Evolutionary conservation across 2,113 vertebrate genomes (phyloP).

Genomic region (Nestor notabilis): DNA sequence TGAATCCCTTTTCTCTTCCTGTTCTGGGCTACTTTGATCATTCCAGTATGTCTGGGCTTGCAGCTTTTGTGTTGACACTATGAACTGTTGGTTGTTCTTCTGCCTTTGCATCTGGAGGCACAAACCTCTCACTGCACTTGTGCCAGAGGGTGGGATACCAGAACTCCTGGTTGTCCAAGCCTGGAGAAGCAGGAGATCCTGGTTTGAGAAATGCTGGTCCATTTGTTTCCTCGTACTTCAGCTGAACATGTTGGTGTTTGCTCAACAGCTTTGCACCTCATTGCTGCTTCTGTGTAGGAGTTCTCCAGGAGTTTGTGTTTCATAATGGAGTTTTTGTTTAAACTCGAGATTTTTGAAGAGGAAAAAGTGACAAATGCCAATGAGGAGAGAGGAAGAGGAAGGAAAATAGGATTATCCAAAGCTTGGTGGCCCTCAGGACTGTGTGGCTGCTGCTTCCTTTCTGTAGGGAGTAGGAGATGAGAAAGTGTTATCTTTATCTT

Average conservation of each 20-base stretch:
- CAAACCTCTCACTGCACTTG: rapidly evolving
- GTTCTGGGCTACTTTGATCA: not conserved
- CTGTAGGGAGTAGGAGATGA: not conserved
- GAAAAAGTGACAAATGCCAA: not conserved
- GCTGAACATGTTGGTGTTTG: not conserved
- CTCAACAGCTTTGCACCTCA: not conserved
- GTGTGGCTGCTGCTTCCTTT: not conserved
- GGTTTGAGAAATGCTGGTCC: not conserved
- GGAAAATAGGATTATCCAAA: not conserved
- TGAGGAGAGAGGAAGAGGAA: not conserved
- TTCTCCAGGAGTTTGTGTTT: not conserved
- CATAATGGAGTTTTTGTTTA: not conserved
- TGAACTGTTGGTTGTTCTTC: not conserved
- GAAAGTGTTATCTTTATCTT: not conserved
- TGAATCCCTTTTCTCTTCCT: not conserved
- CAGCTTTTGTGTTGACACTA: not conserved
- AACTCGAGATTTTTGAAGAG: not conserved
- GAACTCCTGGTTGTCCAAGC: not conserved
- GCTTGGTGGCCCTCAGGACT: not conserved
- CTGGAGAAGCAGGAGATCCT: not conserved
- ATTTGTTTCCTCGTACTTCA: not conserved
- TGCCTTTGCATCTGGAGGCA: not conserved
- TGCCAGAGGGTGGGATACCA: not conserved
- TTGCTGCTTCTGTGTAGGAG: not conserved
- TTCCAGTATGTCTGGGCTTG: not conserved